Evolutionary conservation across 2,113 vertebrate genomes (phyloP).

Genomic region (Cebidichthys violaceus): DNA sequence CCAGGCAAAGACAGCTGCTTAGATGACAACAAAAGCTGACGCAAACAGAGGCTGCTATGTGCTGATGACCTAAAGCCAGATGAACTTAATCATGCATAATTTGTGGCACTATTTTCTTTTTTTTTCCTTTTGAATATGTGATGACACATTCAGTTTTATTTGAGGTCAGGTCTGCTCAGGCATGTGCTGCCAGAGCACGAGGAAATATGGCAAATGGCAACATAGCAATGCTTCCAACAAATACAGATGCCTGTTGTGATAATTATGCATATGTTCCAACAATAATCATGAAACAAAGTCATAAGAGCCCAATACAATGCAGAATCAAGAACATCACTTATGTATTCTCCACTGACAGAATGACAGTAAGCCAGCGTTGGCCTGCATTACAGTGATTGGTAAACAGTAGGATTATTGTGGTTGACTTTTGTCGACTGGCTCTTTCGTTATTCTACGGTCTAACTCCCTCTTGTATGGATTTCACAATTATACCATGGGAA

Average conservation of each 20-base stretch:
- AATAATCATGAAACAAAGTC: not conserved
- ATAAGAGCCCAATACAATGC: not conserved
- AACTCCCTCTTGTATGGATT: slow-evolving; percentile 24
- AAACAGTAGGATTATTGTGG: slow-evolving; percentile 1
- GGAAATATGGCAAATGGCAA: slow-evolving; percentile 44
- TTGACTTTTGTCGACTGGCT: not conserved
- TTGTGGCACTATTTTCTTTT: slow-evolving; percentile 37
- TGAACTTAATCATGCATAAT: slow-evolving; percentile 65
- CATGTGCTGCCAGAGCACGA: slow-evolving; percentile 60
- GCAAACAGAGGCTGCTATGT: slow-evolving; percentile 32
- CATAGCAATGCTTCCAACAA: slow-evolving; percentile 21
- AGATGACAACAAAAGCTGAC: slow-evolving; percentile 45
- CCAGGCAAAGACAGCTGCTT: slow-evolving; percentile 30
- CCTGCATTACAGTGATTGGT: not conserved
- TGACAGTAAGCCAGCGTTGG: not conserved
- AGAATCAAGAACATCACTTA: not conserved
- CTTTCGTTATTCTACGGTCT: slow-evolving; percentile 10
- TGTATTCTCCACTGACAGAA: not conserved
- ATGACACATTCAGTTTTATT: slow-evolving; percentile 68
- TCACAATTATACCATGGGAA: slow-evolving; percentile 37
- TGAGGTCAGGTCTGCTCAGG: slow-evolving; percentile 55
- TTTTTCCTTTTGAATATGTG: slow-evolving; percentile 39
- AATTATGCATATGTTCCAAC: not conserved
- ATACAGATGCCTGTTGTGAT: slow-evolving; percentile 29
- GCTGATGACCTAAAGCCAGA: slow-evolving; percentile 58